phyloP scores from a whole-genome alignment of 2,113 vertebrate genomes.

The Tragelaphus imberbis region DNA sequence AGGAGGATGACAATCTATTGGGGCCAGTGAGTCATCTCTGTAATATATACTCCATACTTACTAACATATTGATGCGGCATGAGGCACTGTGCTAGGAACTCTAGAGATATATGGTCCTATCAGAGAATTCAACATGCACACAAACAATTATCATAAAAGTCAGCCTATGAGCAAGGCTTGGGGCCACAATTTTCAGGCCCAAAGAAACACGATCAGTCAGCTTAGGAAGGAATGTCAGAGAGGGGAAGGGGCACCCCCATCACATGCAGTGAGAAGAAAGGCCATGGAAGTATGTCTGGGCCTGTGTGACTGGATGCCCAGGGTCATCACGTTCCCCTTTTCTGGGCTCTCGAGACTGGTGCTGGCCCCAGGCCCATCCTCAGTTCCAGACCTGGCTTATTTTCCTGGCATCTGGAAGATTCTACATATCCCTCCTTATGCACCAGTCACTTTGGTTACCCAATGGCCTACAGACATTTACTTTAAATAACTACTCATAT shows the following conservation, averaged over 20 bases:
- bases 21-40: neutral
- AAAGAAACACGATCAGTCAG: neutral
- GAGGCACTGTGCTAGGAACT: neutral
- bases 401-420: neutral
- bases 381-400: neutral
- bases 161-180: neutral
- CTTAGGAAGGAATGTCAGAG: neutral
- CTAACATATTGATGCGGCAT: neutral
- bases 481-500: conserved; percentile 21
- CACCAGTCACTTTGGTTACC: neutral
- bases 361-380: neutral
- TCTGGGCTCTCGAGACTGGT: neutral
- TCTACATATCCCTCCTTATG: neutral
- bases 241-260: neutral
- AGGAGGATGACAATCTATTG: neutral
- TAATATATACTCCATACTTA: neutral
- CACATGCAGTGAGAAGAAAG: neutral
- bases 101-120: neutral
- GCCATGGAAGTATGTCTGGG: neutral
- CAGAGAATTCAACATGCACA: neutral
- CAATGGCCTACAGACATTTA: conserved; percentile 30
- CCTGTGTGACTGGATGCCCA: neutral
- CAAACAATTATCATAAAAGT: neutral
- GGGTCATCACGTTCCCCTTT: neutral
- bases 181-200: neutral